These are phyloP conservation scores for Halcyon badia DNA, from an alignment of 2,797 vertebrate genomes.

Conservation along the genomic window DNA sequence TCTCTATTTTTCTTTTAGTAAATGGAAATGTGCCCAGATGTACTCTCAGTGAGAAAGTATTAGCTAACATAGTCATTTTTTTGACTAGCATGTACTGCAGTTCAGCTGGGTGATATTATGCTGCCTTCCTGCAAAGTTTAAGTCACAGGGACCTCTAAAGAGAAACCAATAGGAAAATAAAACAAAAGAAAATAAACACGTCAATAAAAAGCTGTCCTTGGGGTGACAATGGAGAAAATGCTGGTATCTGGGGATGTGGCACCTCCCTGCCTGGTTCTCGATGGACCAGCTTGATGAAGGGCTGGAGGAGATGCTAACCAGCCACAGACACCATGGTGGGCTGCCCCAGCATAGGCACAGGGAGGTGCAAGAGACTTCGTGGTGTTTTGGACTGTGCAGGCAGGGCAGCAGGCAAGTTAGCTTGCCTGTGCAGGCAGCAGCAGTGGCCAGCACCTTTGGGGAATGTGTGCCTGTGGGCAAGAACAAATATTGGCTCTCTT, in stretches of 20 bases:
- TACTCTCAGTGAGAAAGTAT: not conserved
- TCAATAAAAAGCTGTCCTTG: not conserved
- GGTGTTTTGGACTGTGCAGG: not conserved
- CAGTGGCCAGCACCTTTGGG: not conserved
- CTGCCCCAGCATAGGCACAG: not conserved
- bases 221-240: rapidly evolving
- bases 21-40: not conserved
- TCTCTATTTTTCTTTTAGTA: not conserved
- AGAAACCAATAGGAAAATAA: not conserved
- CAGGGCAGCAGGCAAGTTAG: not conserved
- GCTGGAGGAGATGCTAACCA: not conserved
- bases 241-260: not conserved
- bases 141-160: not conserved
- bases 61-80: not conserved
- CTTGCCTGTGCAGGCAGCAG: not conserved
- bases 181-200: rapidly evolving
- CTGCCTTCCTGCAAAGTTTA: not conserved
- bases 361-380: not conserved
- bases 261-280: not conserved
- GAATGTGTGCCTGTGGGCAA: rapidly evolving
- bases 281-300: not conserved
- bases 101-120: not conserved
- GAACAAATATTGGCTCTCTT: not conserved
- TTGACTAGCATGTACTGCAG: not conserved
- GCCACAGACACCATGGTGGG: not conserved